Evolutionary conservation across 2,888 invertebrate genomes (phyloP).

Genomic region (Meganola albula): DNA sequence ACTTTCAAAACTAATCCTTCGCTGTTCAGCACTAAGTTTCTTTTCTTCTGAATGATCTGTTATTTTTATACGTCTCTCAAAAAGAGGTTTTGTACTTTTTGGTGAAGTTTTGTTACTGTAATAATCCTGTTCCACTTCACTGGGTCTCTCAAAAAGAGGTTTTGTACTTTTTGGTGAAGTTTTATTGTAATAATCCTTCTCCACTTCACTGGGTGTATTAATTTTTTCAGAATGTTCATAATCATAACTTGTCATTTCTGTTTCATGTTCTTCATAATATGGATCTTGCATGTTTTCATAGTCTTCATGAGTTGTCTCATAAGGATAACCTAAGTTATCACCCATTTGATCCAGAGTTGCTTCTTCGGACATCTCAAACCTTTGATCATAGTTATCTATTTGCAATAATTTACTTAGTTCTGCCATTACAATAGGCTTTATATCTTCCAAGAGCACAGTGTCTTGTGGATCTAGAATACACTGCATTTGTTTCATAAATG

Average conservation of each 20-base stretch:
- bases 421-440: constrained; percentile 78
- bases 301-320: constrained; percentile 25
- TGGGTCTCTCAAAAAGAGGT: constrained; percentile 46
- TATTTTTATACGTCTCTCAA: too few relatives aligned
- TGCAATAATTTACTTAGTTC: constrained; percentile 77
- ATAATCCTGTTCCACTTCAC: too few relatives aligned
- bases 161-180: constrained; percentile 19
- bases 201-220: constrained; percentile 17
- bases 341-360: constrained; percentile 21
- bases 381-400: constrained; percentile 52
- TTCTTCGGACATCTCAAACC: constrained; percentile 32
- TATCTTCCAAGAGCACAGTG: constrained; percentile 73
- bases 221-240: constrained; percentile 16
- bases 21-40: constrained; percentile 13
- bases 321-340: constrained; percentile 26
- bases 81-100: constrained; percentile 21
- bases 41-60: not conserved
- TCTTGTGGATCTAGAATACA: constrained; percentile 78
- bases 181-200: constrained; percentile 21
- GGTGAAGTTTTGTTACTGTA: constrained; percentile 30
- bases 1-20: constrained; percentile 18
- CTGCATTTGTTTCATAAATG: constrained; percentile 85
- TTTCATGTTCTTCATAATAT: not conserved
- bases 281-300: constrained; percentile 26
- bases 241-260: constrained; percentile 18